Base-by-base conservation (phyloP, 2,888 invertebrate species). In the Proisotoma minuta region DNA sequence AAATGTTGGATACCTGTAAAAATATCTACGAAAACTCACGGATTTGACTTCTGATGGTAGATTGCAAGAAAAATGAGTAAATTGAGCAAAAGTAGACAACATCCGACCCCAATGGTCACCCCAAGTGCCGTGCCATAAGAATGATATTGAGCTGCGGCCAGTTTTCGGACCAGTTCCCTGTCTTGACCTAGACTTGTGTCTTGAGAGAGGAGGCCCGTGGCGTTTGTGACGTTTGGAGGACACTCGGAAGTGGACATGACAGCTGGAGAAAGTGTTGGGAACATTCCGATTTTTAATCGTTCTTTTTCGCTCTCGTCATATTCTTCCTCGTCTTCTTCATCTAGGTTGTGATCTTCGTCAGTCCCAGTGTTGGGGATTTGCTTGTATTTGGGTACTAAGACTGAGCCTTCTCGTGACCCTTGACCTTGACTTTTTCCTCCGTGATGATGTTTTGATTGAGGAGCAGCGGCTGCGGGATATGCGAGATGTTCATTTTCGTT, bases 111-210 rank as follows among this genome's bases (percentile, higher is more conserved):
- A 72, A 93, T 92, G 24, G 92, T 92, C 27, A 92, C 89, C 5
- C 91, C 88, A 20, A 93, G 80, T 0, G 92, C 92, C 0, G 91
- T 91, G 4, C 91, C 90, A 77, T 92, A 91, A 63, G 89, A 91
- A 76, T 91, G 91, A 75, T 90, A 90, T 75, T 91, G 90, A 68
- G 74, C 75, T 82, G 83, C 74, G 82, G 83, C 49, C 81, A 79
- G 0, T 82, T 82, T 5, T 82, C 82, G 47, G 82, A 72, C 73
- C 29, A 72, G 57, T 56, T 72, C 67, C 53, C 67, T 51, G 62
- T 67, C 70, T 51, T 52, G 58, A 56, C 59, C 60, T 28, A 63
- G 63, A 22, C 54, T 50, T 3, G 59, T 59, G 29, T 62, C 65
- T 23, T 53, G 56, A 40, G 53, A 59, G 5, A 61, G 51, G 22